Percentiles rank a stretch among this genome's conserved stretches.
These are phyloP conservation scores for Pipistrellus nathusii DNA, from an alignment of 2,797 vertebrate genomes.

Conservation along the genomic window DNA sequence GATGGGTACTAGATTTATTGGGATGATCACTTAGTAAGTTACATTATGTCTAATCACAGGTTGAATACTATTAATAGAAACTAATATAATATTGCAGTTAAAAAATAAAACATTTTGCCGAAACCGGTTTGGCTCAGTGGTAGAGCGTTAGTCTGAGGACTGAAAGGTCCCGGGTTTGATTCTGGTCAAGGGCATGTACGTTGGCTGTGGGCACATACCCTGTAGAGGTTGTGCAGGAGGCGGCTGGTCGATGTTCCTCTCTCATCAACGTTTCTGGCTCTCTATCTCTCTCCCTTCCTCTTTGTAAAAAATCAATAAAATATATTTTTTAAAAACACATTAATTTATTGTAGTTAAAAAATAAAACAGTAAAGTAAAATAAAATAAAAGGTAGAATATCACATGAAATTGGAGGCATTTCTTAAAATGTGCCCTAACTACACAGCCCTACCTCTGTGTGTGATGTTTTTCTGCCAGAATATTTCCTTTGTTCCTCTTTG, in stretches of 20 bases:
- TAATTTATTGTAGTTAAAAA: background rate
- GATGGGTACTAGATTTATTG: background rate
- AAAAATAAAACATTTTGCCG: background rate
- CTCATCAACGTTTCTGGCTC: no score
- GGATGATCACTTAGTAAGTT: background rate
- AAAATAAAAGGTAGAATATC: background rate
- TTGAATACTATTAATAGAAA: background rate
- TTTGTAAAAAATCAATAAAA: no score
- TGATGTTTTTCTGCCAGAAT: background rate
- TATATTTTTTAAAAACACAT: no score
- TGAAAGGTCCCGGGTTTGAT: no score
- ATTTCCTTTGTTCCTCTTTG: background rate
- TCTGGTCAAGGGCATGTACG: no score
- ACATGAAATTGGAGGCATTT: background rate
- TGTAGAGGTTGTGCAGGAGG: no score
- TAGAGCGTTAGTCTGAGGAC: no score
- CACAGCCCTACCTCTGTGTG: background rate
- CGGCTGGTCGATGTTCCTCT: no score
- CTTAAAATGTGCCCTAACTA: background rate
- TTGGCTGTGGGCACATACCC: no score
- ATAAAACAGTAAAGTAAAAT: background rate
- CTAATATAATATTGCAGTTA: background rate
- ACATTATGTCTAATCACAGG: background rate
- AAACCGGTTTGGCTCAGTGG: no score
- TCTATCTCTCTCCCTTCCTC: no score